Conservation (phyloP, 2,888 invertebrate species). For the Lacanobia oleracea region DNA sequence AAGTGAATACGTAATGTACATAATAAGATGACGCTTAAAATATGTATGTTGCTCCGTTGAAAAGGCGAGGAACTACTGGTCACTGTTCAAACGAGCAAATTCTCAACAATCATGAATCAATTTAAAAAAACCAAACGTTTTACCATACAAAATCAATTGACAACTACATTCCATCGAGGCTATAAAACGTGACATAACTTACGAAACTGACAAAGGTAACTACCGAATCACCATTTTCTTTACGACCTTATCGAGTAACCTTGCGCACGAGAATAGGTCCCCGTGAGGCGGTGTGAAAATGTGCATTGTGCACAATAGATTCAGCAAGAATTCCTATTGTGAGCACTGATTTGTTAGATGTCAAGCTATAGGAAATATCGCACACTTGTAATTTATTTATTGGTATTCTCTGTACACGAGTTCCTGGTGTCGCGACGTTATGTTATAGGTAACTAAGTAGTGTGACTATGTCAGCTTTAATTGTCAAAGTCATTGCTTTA, state of each 20-base stretch:
- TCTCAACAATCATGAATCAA: background rate
- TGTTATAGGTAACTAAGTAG: slow-evolving; percentile 55
- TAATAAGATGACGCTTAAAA: slow-evolving; percentile 52
- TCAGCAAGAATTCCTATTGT: slow-evolving; percentile 70
- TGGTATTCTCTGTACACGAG: slow-evolving; percentile 48
- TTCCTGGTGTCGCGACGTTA: slow-evolving; percentile 39
- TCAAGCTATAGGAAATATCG: slow-evolving; percentile 66
- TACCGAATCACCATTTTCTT: slow-evolving; percentile 57
- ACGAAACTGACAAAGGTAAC: slow-evolving; percentile 51
- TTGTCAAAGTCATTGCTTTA: background rate
- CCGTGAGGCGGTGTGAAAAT: slow-evolving; percentile 57
- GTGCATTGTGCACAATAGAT: slow-evolving; percentile 70
- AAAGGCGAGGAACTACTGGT: background rate
- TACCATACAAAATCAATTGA: slow-evolving; percentile 46
- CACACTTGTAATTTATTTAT: slow-evolving; percentile 65
- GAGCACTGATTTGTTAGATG: slow-evolving; percentile 71
- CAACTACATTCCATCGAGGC: slow-evolving; percentile 27
- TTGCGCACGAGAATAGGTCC: slow-evolving; percentile 46
- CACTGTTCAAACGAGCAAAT: background rate
- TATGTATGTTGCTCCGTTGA: slow-evolving; percentile 26
- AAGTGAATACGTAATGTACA: slow-evolving; percentile 57
- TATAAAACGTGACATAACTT: slow-evolving; percentile 58
- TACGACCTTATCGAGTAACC: slow-evolving; percentile 54
- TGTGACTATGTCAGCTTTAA: slow-evolving; percentile 30
- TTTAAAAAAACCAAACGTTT: slow-evolving; percentile 37